These are phyloP conservation scores for Drosophila meridiana DNA, from an alignment of 2,888 invertebrate genomes.

Conservation along the genomic window DNA sequence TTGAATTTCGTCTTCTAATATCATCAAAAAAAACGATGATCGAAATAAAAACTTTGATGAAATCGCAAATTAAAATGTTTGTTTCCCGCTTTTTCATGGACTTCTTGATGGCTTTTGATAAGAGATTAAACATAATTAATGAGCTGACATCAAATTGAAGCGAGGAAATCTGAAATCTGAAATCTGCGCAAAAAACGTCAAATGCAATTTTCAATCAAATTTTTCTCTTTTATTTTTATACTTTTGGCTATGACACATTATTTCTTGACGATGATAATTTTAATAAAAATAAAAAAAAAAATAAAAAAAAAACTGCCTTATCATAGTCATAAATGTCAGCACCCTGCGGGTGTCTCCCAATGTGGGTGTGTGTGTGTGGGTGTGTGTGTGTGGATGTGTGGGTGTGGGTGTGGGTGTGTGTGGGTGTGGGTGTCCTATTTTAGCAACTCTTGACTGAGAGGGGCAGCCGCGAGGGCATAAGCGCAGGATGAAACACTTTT, in stretches of 20 bases:
- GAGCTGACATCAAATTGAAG: background rate
- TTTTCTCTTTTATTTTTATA: background rate
- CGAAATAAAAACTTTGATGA: background rate
- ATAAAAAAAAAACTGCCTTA: slow-evolving; percentile 38
- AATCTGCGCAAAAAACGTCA: slow-evolving; percentile 7
- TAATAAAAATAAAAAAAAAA: slow-evolving; percentile 17
- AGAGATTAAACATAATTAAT: slow-evolving; percentile 14
- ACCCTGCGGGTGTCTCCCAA: slow-evolving; percentile 21
- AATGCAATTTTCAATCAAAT: slow-evolving; percentile 17
- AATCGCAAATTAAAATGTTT: background rate
- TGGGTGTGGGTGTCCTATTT: slow-evolving; percentile 57
- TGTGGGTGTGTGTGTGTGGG: slow-evolving; percentile 5
- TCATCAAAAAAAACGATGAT: background rate
- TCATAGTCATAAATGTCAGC: slow-evolving; percentile 64
- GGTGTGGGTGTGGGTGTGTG: slow-evolving; percentile 9
- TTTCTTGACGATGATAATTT: slow-evolving; percentile 31
- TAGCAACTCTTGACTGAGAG: slow-evolving; percentile 36
- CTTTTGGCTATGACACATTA: slow-evolving; percentile 26
- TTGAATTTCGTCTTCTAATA: too few species aligned
- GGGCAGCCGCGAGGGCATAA: slow-evolving; percentile 8
- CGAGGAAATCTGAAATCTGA: slow-evolving; percentile 7
- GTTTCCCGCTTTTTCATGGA: background rate
- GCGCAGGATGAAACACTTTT: slow-evolving; percentile 47
- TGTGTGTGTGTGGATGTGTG: slow-evolving; percentile 11
- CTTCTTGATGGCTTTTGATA: background rate